Conservation (phyloP, 2,113 vertebrate species). For the Thermophis baileyi region DNA sequence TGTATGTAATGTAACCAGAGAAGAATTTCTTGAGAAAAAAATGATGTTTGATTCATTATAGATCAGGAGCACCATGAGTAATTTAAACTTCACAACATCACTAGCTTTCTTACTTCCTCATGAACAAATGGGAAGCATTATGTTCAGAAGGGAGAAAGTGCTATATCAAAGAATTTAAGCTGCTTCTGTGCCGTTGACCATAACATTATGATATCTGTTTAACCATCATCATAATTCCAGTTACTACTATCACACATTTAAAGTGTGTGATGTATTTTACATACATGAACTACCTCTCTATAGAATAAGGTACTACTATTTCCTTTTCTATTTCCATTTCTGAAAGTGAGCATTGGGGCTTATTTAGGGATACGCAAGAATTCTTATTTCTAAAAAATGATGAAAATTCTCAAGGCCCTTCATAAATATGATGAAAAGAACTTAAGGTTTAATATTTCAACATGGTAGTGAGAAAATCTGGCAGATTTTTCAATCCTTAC, state of each 20-base stretch:
- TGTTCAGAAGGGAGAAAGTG: background rate
- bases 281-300: background rate
- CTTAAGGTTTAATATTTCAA: background rate
- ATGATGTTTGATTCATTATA: background rate
- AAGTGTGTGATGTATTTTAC: background rate
- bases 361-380: background rate
- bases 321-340: background rate
- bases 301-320: background rate
- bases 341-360: background rate
- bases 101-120: background rate
- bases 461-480: background rate
- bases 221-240: background rate
- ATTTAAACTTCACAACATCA: background rate
- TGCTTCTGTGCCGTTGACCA: background rate
- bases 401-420: background rate
- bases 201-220: background rate
- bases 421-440: background rate
- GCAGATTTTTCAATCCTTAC: background rate
- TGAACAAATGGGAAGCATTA: background rate
- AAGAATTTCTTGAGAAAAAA: background rate
- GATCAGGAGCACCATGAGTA: background rate
- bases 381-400: background rate
- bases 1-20: background rate
- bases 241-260: background rate
- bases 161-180: background rate